phyloP scores from a whole-genome alignment of 2,888 invertebrate genomes.

The Leucophora obtusa region DNA sequence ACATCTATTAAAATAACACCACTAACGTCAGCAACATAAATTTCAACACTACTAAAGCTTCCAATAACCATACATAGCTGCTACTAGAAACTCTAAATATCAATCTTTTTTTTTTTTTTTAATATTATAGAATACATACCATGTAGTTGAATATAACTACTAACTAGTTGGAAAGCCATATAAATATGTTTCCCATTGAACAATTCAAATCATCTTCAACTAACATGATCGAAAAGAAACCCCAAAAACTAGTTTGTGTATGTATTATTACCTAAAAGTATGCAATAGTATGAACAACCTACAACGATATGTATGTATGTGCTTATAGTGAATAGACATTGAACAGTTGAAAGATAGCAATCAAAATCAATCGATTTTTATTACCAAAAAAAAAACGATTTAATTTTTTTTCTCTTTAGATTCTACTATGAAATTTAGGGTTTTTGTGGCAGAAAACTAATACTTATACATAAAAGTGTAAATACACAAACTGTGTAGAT shows the following conservation, averaged over 20 bases:
- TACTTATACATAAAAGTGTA: too few species aligned
- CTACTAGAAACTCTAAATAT: slow-evolving; percentile 19
- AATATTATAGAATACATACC: too few species aligned
- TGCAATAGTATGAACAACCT: slow-evolving; percentile 17
- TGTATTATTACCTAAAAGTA: slow-evolving; percentile 40
- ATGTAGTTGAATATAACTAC: not conserved
- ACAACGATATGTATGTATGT: not conserved
- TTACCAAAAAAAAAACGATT: slow-evolving; percentile 26
- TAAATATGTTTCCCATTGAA: not conserved
- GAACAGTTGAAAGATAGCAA: slow-evolving; percentile 40
- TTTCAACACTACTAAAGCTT: slow-evolving; percentile 6
- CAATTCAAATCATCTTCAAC: not conserved
- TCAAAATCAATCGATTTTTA: slow-evolving; percentile 57
- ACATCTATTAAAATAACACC: slow-evolving; percentile 36
- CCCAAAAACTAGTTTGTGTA: not conserved
- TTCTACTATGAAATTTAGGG: slow-evolving; percentile 4
- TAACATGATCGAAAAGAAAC: not conserved
- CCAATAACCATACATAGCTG: not conserved
- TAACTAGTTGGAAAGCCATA: not conserved
- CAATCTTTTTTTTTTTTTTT: not conserved
- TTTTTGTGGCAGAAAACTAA: not conserved
- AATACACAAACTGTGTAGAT: too few species aligned
- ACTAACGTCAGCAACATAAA: slow-evolving; percentile 39
- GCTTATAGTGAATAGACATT: slow-evolving; percentile 13
- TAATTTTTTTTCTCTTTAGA: not conserved